Evolutionary conservation across 2,888 invertebrate genomes (phyloP).

Genomic region (Craniophora ligustri): DNA sequence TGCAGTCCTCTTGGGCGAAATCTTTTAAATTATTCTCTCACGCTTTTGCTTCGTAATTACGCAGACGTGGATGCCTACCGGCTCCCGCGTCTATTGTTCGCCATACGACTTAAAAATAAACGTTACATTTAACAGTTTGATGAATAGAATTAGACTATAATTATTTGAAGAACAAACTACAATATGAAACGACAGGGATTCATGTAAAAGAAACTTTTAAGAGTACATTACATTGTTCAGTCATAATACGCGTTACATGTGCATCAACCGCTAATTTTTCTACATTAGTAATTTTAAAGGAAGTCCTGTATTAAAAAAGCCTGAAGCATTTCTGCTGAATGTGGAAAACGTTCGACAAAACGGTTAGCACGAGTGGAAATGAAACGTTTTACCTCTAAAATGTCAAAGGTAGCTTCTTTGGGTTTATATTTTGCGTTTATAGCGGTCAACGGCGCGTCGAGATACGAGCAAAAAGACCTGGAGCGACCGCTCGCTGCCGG

Average conservation of each 20-base stretch:
- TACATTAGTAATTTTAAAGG: conserved; percentile 35
- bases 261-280: conserved; percentile 7
- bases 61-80: conserved; percentile 70
- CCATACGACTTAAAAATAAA: conserved; percentile 44
- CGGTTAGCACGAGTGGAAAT: conserved; percentile 76
- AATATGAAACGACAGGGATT: neutral
- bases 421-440: conserved; percentile 88
- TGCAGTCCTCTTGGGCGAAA: conserved; percentile 85
- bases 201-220: neutral
- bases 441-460: conserved; percentile 83
- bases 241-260: neutral
- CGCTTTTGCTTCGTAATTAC: conserved; percentile 79
- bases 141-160: conserved; percentile 33
- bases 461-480: conserved; percentile 82
- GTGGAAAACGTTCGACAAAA: conserved; percentile 74
- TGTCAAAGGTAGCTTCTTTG: conserved; percentile 87
- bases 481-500: conserved; percentile 79
- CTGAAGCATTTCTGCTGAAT: conserved; percentile 64
- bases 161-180: conserved; percentile 10
- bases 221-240: neutral
- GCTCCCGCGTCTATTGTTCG: conserved; percentile 68
- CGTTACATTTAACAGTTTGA: conserved; percentile 39
- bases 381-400: conserved; percentile 85
- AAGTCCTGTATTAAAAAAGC: conserved; percentile 55
- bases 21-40: conserved; percentile 86